phyloP scores from a whole-genome alignment of 1,140 invertebrate genomes.

The Pachyrhynchus sulphureomaculatus region DNA sequence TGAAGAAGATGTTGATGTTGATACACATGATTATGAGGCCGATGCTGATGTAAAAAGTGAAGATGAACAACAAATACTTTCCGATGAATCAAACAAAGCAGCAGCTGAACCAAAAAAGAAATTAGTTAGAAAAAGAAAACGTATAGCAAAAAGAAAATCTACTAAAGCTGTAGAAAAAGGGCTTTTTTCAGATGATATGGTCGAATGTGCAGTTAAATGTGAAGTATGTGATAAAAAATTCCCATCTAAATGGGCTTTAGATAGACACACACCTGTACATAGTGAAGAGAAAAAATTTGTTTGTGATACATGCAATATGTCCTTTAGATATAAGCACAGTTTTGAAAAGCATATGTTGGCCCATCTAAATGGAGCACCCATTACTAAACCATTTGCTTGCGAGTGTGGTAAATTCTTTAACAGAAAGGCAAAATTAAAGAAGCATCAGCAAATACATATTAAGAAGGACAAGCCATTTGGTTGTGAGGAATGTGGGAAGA shows the following conservation, averaged over 20 bases:
- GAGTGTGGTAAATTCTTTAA: slow-evolving; percentile 26
- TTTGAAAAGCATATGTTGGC: slow-evolving; percentile 16
- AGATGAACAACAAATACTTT: not conserved
- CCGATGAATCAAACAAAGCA: too few species aligned
- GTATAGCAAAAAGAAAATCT: not conserved
- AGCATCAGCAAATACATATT: slow-evolving; percentile 25
- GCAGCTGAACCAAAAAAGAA: not conserved
- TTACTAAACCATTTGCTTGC: slow-evolving; percentile 21
- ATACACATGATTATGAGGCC: not conserved
- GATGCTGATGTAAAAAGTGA: slow-evolving; percentile 4
- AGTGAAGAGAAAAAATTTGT: not conserved
- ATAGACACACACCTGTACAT: slow-evolving; percentile 14
- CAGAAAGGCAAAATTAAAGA: slow-evolving; percentile 19
- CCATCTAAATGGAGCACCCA: slow-evolving; percentile 3
- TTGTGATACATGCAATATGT: slow-evolving; percentile 16
- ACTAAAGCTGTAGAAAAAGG: not conserved
- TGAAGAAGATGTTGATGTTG: not conserved
- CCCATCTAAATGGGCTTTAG: slow-evolving; percentile 20
- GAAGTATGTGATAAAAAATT: slow-evolving; percentile 17
- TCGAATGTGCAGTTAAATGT: slow-evolving; percentile 10
- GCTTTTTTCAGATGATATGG: slow-evolving; percentile 1
- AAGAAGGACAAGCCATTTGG: slow-evolving; percentile 57
- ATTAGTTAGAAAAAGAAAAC: not conserved
- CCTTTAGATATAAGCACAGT: slow-evolving; percentile 27
- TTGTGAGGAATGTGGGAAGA: slow-evolving; percentile 55